Evolutionary conservation across 2,113 vertebrate genomes (phyloP).

Genomic region (Podocnemis expansa): DNA sequence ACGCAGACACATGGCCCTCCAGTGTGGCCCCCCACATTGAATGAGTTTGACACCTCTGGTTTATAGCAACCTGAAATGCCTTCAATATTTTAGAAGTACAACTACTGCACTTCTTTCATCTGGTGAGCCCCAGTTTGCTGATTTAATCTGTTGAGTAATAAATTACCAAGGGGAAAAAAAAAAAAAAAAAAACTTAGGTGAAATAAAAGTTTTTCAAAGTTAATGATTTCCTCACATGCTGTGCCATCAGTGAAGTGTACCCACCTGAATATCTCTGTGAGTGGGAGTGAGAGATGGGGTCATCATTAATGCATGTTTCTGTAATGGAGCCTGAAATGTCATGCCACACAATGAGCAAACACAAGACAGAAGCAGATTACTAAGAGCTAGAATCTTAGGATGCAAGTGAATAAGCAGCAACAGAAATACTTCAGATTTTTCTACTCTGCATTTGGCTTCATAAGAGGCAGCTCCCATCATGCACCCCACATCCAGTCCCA

Average conservation of each 20-base stretch:
- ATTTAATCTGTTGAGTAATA: slow-evolving; percentile 16
- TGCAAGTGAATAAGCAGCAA: background rate
- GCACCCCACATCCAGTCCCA: background rate
- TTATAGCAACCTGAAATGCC: background rate
- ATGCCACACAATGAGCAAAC: background rate
- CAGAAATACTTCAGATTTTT: background rate
- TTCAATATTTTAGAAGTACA: background rate
- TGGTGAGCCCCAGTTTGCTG: background rate
- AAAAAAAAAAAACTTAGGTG: background rate
- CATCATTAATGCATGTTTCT: slow-evolving; percentile 28
- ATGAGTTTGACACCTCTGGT: too few relatives aligned
- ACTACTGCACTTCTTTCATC: rapidly evolving
- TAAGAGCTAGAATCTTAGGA: background rate
- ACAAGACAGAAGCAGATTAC: background rate
- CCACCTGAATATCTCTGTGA: slow-evolving; percentile 23
- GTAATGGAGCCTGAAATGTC: slow-evolving; percentile 52
- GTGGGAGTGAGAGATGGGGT: background rate
- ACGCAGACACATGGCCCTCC: too few relatives aligned
- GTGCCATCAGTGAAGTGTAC: slow-evolving; percentile 36
- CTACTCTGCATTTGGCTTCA: rapidly evolving
- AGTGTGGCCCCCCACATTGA: too few relatives aligned
- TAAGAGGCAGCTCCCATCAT: rapidly evolving
- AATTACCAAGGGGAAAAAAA: background rate
- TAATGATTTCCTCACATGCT: slow-evolving; percentile 3
- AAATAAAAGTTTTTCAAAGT: slow-evolving; percentile 24